Base-by-base conservation (phyloP, 2,888 invertebrate genomes). In the Xestia c-nigrum region DNA sequence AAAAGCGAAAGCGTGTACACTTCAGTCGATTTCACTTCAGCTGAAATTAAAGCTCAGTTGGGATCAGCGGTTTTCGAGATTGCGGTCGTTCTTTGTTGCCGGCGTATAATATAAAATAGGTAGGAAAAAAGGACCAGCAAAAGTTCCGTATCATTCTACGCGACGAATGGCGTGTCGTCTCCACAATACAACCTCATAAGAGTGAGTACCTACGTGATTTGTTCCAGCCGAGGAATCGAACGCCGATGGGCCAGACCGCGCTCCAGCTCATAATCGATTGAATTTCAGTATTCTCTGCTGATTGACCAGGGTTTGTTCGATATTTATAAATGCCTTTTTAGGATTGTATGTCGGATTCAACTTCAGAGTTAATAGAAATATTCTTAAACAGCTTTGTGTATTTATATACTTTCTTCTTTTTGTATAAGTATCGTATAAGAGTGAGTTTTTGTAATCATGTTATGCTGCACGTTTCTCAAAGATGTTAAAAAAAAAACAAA, bases 1-100 rank as follows among this genome's bases (percentile, higher is more conserved):
- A 94, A 95, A 91, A 95, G 95, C 94, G 91, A 95, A 95, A 95
- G 84, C 95, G 91, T 95, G 95, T 95, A 94, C 92, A 93, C 94
- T 95, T 92, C 93, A 94, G 93, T 92, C 93, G 92, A 93, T 93
- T 94, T 94, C 93, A 93, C 93, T 95, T 92, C 89, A 92, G 91
- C 91, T 92, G 92, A 95, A 95, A 95, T 95, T 95, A 94, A 94
- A 94, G 92, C 91, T 87, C 79, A 86, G 90, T 84, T 81, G 90
- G 93, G 92, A 93, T 93, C 92, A 92, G 91, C 88, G 91, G 91
- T 91, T 93, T 91, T 91, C 90, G 86, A 92, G 90, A 91, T 91
- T 90, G 91, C 90, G 92, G 90, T 87, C 88, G 85, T 77, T 91
- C 91, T 92, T 93, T 93, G 91, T 91, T 91, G 88, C 82, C 72